Percentiles rank a stretch among this genome's conserved stretches.
Evolutionary conservation across 2,888 invertebrate genomes (phyloP).

Genomic region (Cryptophagus acutangulus): DNA sequence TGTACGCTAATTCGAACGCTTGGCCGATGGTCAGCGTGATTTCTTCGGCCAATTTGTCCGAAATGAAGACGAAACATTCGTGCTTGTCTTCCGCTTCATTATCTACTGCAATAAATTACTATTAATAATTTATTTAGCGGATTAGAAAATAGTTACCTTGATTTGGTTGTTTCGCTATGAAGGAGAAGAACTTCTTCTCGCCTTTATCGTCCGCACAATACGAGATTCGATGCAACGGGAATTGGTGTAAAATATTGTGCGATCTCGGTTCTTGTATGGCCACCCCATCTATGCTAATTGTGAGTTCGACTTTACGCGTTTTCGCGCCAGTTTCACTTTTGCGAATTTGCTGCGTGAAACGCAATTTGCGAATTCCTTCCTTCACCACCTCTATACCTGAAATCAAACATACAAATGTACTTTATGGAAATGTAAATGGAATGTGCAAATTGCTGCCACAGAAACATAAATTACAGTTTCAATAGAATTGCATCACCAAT

Average conservation of each 20-base stretch:
- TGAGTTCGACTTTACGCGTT: conserved; percentile 86
- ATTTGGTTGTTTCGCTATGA: conserved; percentile 75
- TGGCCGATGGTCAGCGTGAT: conserved; percentile 97
- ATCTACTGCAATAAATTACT: conserved; percentile 38
- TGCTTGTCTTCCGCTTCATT: conserved; percentile 68
- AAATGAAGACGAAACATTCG: conserved; percentile 95
- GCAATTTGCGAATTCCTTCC: conserved; percentile 93
- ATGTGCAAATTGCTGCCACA: no score
- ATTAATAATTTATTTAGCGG: not conserved
- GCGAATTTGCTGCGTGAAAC: conserved; percentile 88
- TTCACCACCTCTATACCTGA: conserved; percentile 89
- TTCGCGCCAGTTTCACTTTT: conserved; percentile 89
- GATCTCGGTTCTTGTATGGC: conserved; percentile 77
- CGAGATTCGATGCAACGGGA: conserved; percentile 94
- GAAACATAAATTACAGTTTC: no score
- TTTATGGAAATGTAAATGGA: no score
- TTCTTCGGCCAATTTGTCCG: conserved; percentile 95
- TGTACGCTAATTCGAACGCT: conserved; percentile 96
- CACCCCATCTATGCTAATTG: conserved; percentile 96
- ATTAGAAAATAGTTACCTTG: conserved; percentile 35
- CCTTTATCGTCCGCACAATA: conserved; percentile 99
- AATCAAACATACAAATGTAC: no score
- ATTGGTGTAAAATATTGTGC: conserved; percentile 85
- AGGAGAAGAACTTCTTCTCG: conserved; percentile 94
- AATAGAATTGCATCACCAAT: no score